A percentile compares a stretch with the other conserved stretches of the same genome.
phyloP scores from a whole-genome alignment of 1,140 invertebrate species.

The Lasaia peninsularis region DNA sequence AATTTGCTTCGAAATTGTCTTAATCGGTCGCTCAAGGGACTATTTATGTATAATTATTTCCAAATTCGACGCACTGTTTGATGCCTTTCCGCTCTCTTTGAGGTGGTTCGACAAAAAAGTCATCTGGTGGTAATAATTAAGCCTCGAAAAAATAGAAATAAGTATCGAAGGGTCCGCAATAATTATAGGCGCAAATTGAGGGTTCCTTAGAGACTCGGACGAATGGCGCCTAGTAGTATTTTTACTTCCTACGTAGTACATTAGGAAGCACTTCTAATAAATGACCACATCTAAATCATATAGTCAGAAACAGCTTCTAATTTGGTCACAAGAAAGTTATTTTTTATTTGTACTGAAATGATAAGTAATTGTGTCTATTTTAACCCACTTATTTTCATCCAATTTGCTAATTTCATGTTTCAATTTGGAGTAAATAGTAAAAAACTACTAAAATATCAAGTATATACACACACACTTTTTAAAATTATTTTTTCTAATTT shows the following conservation, averaged over 20 bases:
- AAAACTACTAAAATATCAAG: too few relatives aligned
- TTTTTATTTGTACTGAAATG: too few relatives aligned
- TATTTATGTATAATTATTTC: conserved; percentile 78
- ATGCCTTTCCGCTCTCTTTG: conserved; percentile 77
- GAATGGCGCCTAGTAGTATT: conserved; percentile 55
- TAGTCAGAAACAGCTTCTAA: too few relatives aligned
- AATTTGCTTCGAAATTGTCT: conserved; percentile 77
- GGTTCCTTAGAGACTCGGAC: conserved; percentile 61
- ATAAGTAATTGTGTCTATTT: too few relatives aligned
- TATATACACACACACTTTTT: too few relatives aligned
- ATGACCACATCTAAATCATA: too few relatives aligned
- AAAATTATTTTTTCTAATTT: too few relatives aligned
- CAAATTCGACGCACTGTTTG: conserved; percentile 76
- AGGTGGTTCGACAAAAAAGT: conserved; percentile 76
- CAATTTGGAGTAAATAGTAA: too few relatives aligned
- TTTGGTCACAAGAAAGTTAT: too few relatives aligned
- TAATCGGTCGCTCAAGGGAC: conserved; percentile 77
- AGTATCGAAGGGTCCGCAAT: conserved; percentile 76
- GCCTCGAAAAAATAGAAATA: conserved; percentile 73
- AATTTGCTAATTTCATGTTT: too few relatives aligned
- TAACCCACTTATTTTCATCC: too few relatives aligned
- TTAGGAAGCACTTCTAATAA: background rate
- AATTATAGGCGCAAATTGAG: conserved; percentile 75
- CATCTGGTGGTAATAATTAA: conserved; percentile 76
- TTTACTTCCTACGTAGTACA: background rate